Conservation (phyloP, 2,888 invertebrate species). For the Athripsodes cinereus region DNA sequence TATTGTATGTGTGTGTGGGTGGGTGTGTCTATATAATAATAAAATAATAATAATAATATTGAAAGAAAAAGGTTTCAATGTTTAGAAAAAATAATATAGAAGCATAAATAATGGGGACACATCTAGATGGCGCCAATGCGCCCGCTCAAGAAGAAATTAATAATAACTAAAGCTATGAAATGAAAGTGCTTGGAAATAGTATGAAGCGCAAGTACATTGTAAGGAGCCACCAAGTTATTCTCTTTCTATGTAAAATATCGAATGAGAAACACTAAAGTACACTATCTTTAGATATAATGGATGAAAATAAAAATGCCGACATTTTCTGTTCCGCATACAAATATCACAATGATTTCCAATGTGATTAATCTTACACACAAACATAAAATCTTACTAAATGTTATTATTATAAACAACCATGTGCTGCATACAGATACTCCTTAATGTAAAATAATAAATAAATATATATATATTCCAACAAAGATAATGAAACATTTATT, state of each 20-base stretch:
- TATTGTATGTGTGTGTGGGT: too few species aligned
- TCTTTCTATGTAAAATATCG: conserved; percentile 9
- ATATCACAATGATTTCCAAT: neutral
- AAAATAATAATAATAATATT: neutral
- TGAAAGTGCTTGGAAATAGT: conserved; percentile 16
- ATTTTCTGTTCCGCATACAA: neutral
- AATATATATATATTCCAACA: too few species aligned
- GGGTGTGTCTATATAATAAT: neutral
- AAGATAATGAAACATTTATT: too few species aligned
- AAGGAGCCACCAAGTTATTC: too few species aligned
- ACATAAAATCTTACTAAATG: too few species aligned
- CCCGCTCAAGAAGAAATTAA: conserved; percentile 18
- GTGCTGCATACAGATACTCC: too few species aligned
- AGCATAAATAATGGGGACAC: conserved; percentile 19
- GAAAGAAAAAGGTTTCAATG: conserved; percentile 5
- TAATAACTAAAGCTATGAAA: conserved; percentile 15
- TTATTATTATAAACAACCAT: too few species aligned
- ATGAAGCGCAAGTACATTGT: too few species aligned
- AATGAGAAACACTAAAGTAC: conserved; percentile 5
- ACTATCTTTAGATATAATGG: conserved; percentile 6
- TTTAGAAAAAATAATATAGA: conserved; percentile 15
- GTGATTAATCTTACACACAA: neutral
- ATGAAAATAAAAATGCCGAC: conserved; percentile 3
- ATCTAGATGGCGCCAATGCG: conserved; percentile 23
- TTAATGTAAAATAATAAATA: too few species aligned